Conservation (phyloP, 2,113 vertebrate genomes). For the Rhea pennata region DNA sequence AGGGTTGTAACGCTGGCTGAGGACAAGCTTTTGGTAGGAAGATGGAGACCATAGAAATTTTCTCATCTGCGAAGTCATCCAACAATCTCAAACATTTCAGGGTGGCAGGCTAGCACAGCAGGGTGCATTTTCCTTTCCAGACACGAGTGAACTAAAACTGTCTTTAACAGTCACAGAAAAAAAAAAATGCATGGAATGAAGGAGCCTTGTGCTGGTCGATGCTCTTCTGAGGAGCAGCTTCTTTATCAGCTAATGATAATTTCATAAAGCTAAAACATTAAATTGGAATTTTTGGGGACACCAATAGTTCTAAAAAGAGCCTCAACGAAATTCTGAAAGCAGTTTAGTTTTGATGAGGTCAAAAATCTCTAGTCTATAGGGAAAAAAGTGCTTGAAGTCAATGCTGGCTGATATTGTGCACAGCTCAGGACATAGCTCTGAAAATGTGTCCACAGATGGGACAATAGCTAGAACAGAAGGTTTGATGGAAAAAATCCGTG, state of each 20-base stretch:
- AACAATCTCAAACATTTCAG: not conserved
- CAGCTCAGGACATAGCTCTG: not conserved
- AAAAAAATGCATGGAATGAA: not conserved
- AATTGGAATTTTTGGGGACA: not conserved
- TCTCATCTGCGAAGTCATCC: slow-evolving; percentile 39
- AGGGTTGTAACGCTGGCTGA: not conserved
- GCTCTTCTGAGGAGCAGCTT: not conserved
- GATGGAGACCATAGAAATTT: not conserved
- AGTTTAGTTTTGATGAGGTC: not conserved
- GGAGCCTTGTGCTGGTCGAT: not conserved
- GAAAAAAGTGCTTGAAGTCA: not conserved
- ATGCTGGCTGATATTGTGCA: not conserved
- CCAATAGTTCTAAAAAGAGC: not conserved
- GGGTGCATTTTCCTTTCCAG: not conserved
- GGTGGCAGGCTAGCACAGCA: slow-evolving; percentile 34
- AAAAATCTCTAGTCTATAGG: not conserved
- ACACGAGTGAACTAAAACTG: not conserved
- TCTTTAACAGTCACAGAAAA: not conserved
- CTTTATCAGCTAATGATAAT: not conserved
- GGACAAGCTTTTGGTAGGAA: not conserved
- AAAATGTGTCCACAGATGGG: not conserved
- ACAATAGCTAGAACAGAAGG: not conserved
- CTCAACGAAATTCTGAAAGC: not conserved
- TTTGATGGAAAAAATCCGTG: not conserved
- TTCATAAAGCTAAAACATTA: not conserved